phyloP scores from a whole-genome alignment of 2,113 vertebrate genomes.

The Peromyscus californicus region DNA sequence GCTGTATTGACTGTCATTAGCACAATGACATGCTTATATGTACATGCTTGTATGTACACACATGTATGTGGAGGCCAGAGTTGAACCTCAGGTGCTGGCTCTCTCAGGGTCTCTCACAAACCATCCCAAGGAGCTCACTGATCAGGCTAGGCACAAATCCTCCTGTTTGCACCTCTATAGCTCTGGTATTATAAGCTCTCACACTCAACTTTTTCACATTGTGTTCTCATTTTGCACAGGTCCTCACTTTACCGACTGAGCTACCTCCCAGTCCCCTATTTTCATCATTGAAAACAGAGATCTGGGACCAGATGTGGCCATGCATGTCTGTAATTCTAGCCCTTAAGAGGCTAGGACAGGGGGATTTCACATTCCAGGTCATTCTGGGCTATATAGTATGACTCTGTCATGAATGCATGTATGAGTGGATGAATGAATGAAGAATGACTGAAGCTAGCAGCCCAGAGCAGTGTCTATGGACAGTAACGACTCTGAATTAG shows the following conservation, averaged over 20 bases:
- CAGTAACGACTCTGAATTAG: neutral
- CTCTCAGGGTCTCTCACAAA: neutral
- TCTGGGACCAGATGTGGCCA: too few relatives aligned
- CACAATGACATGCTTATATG: too few relatives aligned
- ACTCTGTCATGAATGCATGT: neutral
- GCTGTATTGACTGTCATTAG: too few relatives aligned
- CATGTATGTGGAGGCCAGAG: neutral
- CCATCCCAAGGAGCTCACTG: neutral
- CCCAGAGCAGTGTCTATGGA: neutral
- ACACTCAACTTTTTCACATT: neutral
- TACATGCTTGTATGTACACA: neutral
- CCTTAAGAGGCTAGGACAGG: neutral
- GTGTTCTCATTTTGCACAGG: neutral
- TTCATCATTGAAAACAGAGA: neutral
- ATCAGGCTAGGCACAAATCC: neutral
- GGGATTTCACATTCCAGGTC: neutral
- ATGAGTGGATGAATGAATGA: neutral
- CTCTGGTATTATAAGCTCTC: neutral
- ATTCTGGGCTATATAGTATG: neutral
- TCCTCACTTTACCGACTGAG: neutral
- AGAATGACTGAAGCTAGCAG: neutral
- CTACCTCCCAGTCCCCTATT: neutral
- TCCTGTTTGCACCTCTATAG: neutral
- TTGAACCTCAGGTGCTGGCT: neutral
- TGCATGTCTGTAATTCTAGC: neutral